Base-by-base conservation (phyloP, 1,140 invertebrate species). In the Panagrolaimus sp. region DNA sequence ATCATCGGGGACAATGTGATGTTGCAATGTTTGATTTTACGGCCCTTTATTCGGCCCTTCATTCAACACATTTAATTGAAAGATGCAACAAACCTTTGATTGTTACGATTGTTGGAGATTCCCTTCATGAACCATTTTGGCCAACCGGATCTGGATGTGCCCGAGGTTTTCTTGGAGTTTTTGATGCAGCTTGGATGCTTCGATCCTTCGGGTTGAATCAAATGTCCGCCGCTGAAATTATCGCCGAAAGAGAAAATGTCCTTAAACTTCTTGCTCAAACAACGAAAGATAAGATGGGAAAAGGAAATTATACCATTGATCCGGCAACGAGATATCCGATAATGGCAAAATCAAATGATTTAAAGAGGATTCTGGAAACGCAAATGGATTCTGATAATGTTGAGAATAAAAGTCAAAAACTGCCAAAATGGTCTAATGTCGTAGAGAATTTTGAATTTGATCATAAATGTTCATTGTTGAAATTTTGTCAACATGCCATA, bases 21-120 rank as follows among this genome's bases (percentile, higher is more conserved):
- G 92, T 98, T 0, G 93, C 94, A n/a, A 94, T 98, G 89, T 99
- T 99, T 85, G 96, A 99, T 85, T 98, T 99, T 83, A 98, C 96
- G 0, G 95, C 93, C 0, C 94, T 98, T 91, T 98, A 94, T 85
- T 91, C 92, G 5, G 93, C 96, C 0, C 92, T 96, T 84, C 95
- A 96, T 86, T 91, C 93, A 26, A 91, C 89, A 75, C 86, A 91
- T 67, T 88, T 93, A 15, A 78, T 92, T 0, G 89, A 94, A 83
- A 86, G 89, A 65, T 85, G 89, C 71, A 90, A 90, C 0, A 89
- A 91, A 73, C 88, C 88, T 62, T 85, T 98, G 3, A 84, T 98
- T 0, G 90, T 91, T 85, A 90, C 89, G 68, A 87, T 98, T 47
- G 94, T 98, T 8, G 95, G 96, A 1, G 96, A 98, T 84, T 94